Conservation (phyloP, 2,113 vertebrate genomes). For the Prionailurus viverrinus region DNA sequence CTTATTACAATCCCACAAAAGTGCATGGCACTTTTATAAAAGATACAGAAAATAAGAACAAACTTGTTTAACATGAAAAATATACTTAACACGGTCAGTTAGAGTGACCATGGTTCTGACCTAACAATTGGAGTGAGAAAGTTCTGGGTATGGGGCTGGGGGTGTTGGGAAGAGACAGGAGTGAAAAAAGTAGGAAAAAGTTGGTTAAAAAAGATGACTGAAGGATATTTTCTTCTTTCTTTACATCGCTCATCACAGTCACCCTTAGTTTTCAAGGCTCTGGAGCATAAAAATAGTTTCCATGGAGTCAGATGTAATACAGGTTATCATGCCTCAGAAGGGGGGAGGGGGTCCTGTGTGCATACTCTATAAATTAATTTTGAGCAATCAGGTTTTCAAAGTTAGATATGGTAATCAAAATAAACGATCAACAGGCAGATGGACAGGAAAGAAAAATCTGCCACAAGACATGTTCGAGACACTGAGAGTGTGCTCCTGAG, state of each 20-base stretch:
- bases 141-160: neutral
- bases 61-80: conserved; percentile 43
- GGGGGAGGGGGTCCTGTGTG: neutral
- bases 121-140: neutral
- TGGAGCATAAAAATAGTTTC: neutral
- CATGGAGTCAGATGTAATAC: neutral
- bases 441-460: conserved; percentile 23
- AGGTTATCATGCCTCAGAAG: neutral
- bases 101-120: neutral
- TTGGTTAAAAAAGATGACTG: neutral
- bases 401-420: conserved; percentile 45
- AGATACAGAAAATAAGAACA: neutral
- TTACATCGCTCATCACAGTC: neutral
- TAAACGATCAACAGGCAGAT: conserved; percentile 22
- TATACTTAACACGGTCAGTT: neutral
- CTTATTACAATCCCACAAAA: conserved; percentile 30
- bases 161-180: neutral
- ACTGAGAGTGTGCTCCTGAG: neutral
- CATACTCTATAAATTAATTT: neutral
- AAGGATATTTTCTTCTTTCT: conserved; percentile 9
- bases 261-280: neutral
- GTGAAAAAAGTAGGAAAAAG: neutral
- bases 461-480: neutral
- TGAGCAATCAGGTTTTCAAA: conserved; percentile 33
- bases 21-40: neutral